These are phyloP conservation scores for Myodes glareolus DNA, from an alignment of 2,113 vertebrate species.

Conservation along the genomic window DNA sequence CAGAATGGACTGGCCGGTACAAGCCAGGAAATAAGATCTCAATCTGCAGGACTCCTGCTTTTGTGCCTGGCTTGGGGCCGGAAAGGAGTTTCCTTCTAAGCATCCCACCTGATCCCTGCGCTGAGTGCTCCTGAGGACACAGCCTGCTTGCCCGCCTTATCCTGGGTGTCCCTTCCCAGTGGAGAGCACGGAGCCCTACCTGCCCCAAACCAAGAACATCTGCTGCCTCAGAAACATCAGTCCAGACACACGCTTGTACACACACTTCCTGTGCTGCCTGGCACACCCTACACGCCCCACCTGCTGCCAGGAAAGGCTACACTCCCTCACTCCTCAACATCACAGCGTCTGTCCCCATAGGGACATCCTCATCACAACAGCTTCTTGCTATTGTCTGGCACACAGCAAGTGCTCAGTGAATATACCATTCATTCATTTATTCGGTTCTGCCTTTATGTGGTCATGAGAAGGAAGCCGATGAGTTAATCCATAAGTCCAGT, in stretches of 20 bases:
- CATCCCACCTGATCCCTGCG: neutral
- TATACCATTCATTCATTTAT: neutral
- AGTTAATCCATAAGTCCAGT: neutral
- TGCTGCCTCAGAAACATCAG: neutral
- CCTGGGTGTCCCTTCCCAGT: neutral
- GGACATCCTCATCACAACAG: fast-evolving
- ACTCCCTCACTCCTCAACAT: neutral
- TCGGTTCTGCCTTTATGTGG: neutral
- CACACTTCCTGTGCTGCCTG: neutral
- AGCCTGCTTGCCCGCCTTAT: fast-evolving
- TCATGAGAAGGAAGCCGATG: neutral
- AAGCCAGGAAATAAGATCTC: neutral
- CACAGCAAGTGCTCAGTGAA: no score
- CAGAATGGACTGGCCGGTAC: neutral
- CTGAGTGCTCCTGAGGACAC: neutral
- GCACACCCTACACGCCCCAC: neutral
- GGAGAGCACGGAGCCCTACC: neutral
- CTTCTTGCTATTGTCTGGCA: neutral
- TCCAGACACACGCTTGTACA: neutral
- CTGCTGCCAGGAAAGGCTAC: neutral
- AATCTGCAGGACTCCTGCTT: neutral
- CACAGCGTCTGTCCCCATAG: neutral
- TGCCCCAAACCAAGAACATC: fast-evolving
- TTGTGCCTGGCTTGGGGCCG: neutral
- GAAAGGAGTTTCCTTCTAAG: neutral